phyloP scores from a whole-genome alignment of 2,113 vertebrate genomes.

The Phaetusa simplex region DNA sequence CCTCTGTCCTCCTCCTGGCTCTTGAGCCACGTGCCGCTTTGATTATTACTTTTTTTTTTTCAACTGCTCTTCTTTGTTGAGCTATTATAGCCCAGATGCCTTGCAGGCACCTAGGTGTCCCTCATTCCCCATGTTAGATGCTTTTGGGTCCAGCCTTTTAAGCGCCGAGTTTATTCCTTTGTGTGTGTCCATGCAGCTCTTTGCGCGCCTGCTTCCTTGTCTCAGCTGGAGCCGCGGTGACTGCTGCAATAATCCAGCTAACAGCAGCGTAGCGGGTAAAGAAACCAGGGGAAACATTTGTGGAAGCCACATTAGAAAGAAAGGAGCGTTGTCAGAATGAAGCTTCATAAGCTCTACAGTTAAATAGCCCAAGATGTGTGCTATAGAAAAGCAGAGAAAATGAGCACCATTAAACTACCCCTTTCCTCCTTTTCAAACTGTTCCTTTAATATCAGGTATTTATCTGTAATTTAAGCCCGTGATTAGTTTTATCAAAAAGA shows the following conservation, averaged over 20 bases:
- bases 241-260: background rate
- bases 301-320: background rate
- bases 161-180: background rate
- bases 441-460: slow-evolving; percentile 40
- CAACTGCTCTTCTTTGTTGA: background rate
- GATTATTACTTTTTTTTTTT: background rate
- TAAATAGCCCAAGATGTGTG: slow-evolving; percentile 43
- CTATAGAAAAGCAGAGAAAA: slow-evolving; percentile 39
- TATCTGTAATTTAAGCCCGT: slow-evolving; percentile 63
- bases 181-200: background rate
- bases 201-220: background rate
- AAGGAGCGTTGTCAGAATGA: slow-evolving; percentile 32
- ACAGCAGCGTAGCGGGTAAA: background rate
- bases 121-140: background rate
- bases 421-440: slow-evolving; percentile 17
- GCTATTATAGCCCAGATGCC: background rate
- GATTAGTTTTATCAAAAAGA: slow-evolving; percentile 66
- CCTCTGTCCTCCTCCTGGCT: background rate
- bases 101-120: background rate
- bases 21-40: background rate
- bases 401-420: background rate
- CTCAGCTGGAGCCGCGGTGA: background rate
- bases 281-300: background rate
- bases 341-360: background rate
- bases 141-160: slow-evolving; percentile 5